These are phyloP conservation scores for Callinectes sapidus DNA, from an alignment of 2,888 invertebrate species.

Conservation along the genomic window DNA sequence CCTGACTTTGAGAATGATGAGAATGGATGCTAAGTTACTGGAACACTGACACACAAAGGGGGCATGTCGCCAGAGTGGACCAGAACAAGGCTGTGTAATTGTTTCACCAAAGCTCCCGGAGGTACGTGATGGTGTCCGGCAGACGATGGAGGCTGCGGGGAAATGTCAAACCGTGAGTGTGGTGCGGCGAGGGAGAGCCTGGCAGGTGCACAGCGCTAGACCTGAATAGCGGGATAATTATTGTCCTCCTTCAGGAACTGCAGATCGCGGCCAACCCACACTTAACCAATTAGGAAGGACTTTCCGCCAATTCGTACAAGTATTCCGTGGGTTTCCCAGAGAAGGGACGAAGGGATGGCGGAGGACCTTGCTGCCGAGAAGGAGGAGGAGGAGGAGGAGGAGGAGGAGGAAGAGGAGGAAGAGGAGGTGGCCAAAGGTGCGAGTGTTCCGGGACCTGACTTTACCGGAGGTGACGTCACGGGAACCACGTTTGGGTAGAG, in stretches of 20 bases:
- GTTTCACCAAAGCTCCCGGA: neutral
- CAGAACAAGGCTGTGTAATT: neutral
- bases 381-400: neutral
- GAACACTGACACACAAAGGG: neutral
- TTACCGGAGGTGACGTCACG: slow-evolving; percentile 41
- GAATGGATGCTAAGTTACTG: neutral
- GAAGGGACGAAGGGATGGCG: neutral
- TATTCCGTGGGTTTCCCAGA: neutral
- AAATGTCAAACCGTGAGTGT: neutral
- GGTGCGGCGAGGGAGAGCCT: neutral
- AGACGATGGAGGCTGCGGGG: neutral
- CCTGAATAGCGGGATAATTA: slow-evolving; percentile 18
- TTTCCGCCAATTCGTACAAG: slow-evolving; percentile 43
- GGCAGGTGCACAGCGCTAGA: slow-evolving; percentile 15
- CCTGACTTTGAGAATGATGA: neutral
- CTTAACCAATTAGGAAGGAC: slow-evolving; percentile 40
- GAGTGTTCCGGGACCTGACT: slow-evolving; percentile 15
- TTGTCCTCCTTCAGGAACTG: slow-evolving; percentile 45
- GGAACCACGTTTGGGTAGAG: slow-evolving; percentile 44
- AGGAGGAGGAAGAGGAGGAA: neutral
- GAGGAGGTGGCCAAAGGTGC: neutral
- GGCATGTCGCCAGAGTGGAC: neutral
- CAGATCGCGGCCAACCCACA: slow-evolving; percentile 22
- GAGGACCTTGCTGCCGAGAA: neutral
- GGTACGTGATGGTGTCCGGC: neutral